Evolutionary conservation across 2,797 vertebrate species (phyloP).

Genomic region (Pipistrellus kuhlii): DNA sequence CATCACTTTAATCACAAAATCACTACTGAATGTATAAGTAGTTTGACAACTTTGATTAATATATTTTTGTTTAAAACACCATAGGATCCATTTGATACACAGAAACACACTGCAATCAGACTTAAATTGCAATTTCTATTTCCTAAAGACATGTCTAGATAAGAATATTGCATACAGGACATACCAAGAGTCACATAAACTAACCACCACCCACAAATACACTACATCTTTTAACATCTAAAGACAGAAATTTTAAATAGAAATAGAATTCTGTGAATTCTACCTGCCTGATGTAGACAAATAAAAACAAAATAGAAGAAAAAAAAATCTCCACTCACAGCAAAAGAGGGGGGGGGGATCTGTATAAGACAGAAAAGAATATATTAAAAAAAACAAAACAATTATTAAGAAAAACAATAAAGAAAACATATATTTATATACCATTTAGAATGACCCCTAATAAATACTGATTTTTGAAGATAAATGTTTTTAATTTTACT

Average conservation of each 20-base stretch:
- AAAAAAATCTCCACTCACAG: background rate
- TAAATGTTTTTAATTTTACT: background rate
- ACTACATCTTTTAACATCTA: background rate
- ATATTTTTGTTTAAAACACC: background rate
- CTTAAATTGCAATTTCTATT: background rate
- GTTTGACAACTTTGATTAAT: background rate
- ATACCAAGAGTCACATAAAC: background rate
- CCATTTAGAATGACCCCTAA: background rate
- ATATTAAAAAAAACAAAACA: background rate
- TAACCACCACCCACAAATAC: background rate
- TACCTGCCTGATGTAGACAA: background rate
- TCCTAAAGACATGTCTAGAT: background rate
- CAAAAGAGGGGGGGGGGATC: no score
- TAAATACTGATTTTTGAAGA: background rate
- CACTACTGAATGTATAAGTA: background rate
- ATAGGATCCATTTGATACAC: background rate
- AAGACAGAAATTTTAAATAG: background rate
- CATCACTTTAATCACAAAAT: conserved; percentile 18
- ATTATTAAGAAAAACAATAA: background rate
- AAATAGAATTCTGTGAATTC: background rate
- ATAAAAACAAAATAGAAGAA: background rate
- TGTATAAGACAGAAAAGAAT: background rate
- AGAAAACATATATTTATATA: background rate
- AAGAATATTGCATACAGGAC: background rate
- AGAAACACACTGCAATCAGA: background rate